These are phyloP conservation scores for Magallana gigas DNA, from an alignment of 1,140 invertebrate genomes.

Conservation along the genomic window DNA sequence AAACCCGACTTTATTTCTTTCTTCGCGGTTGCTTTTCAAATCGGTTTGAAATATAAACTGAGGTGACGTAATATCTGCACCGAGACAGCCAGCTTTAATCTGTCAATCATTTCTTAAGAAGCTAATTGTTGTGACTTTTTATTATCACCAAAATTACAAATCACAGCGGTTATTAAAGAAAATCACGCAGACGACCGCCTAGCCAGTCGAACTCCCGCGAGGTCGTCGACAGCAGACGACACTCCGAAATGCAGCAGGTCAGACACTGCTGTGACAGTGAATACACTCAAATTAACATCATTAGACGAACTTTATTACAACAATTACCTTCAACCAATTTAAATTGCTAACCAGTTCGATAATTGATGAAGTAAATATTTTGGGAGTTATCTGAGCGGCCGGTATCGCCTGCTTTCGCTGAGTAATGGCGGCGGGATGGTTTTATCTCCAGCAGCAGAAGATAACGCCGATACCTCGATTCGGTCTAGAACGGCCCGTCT, in stretches of 20 bases:
- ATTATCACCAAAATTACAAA: constrained; percentile 38
- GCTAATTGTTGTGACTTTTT: constrained; percentile 34
- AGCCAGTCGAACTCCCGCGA: constrained; percentile 23
- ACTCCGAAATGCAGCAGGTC: constrained; percentile 19
- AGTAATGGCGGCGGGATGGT: constrained; percentile 33
- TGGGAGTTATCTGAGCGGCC: constrained; percentile 28
- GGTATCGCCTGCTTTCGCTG: constrained; percentile 16
- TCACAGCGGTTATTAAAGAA: constrained; percentile 34
- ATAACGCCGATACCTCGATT: constrained; percentile 23
- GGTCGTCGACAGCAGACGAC: constrained; percentile 30
- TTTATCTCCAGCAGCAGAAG: constrained; percentile 1
- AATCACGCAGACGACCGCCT: constrained; percentile 27
- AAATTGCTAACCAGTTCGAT: constrained; percentile 37
- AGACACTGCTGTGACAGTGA: constrained; percentile 23
- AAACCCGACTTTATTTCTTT: not conserved
- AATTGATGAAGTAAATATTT: constrained; percentile 39
- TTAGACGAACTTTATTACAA: constrained; percentile 22
- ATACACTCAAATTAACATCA: constrained; percentile 27
- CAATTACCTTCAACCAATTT: constrained; percentile 36
- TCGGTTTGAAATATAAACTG: not conserved
- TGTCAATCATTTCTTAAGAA: constrained; percentile 32
- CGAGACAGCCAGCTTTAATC: not conserved
- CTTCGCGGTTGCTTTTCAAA: not conserved
- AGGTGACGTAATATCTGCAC: constrained; percentile 4
- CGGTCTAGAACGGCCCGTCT: constrained; percentile 22